These are phyloP conservation scores for Calameuta idolon DNA, from an alignment of 2,888 invertebrate species.

Conservation along the genomic window DNA sequence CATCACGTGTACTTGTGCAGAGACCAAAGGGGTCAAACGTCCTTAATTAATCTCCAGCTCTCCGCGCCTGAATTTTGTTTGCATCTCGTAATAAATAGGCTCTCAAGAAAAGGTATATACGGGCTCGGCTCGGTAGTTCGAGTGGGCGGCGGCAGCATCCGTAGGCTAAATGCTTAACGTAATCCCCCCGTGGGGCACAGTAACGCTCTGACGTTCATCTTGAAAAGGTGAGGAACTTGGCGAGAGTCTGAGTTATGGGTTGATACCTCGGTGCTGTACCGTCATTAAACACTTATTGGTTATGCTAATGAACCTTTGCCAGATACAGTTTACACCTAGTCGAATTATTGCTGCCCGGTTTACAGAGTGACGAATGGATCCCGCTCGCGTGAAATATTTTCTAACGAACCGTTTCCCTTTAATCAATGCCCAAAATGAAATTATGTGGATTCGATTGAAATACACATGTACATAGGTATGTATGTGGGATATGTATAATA, in stretches of 20 bases:
- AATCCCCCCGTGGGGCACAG: background rate
- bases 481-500: too few species aligned
- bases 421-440: background rate
- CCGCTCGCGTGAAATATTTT: background rate
- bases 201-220: background rate
- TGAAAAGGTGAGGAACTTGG: slow-evolving; percentile 22
- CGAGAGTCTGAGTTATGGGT: slow-evolving; percentile 21
- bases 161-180: background rate
- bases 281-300: slow-evolving; percentile 6
- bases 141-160: background rate
- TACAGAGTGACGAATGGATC: background rate
- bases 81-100: background rate
- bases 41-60: background rate
- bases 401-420: background rate
- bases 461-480: background rate
- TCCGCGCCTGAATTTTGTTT: background rate
- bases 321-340: background rate
- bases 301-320: background rate
- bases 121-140: background rate
- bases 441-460: background rate
- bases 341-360: background rate
- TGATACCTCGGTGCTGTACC: background rate
- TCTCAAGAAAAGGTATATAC: background rate
- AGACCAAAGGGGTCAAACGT: background rate
- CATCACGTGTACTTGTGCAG: background rate